Evolutionary conservation across 2,888 invertebrate species (phyloP).

Genomic region (Cerastis rubricosa): DNA sequence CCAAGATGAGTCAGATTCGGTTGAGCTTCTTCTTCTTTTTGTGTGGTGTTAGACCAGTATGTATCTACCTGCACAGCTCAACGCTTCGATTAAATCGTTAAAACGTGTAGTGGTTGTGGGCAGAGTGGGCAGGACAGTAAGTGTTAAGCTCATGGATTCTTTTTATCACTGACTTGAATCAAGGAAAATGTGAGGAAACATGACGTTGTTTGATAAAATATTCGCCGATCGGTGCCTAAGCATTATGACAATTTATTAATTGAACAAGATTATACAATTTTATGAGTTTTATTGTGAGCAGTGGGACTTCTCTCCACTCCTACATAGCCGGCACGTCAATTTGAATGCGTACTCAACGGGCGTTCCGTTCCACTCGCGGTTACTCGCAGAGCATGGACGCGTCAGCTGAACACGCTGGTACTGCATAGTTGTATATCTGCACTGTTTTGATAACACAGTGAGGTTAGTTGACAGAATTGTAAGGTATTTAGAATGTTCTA

Average conservation of each 20-base stretch:
- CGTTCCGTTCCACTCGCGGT: constrained; percentile 5
- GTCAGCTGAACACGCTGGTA: background rate
- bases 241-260: background rate
- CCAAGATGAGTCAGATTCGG: background rate
- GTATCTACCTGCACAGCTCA: no score
- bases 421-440: background rate
- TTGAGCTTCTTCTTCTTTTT: background rate
- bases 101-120: no score
- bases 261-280: background rate
- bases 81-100: no score
- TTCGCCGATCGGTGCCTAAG: background rate
- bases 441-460: background rate
- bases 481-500: background rate
- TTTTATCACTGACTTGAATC: background rate
- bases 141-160: background rate
- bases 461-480: background rate
- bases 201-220: background rate
- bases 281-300: background rate
- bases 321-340: background rate
- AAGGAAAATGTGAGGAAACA: background rate
- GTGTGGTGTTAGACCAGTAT: no score
- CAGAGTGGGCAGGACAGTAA: no score
- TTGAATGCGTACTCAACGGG: constrained; percentile 13
- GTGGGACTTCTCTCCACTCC: background rate
- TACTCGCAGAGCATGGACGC: background rate